A percentile compares a stretch with the other conserved stretches of the same genome.
Evolutionary conservation across 1,140 invertebrate species (phyloP).

Genomic region (Coptotermes formosanus): DNA sequence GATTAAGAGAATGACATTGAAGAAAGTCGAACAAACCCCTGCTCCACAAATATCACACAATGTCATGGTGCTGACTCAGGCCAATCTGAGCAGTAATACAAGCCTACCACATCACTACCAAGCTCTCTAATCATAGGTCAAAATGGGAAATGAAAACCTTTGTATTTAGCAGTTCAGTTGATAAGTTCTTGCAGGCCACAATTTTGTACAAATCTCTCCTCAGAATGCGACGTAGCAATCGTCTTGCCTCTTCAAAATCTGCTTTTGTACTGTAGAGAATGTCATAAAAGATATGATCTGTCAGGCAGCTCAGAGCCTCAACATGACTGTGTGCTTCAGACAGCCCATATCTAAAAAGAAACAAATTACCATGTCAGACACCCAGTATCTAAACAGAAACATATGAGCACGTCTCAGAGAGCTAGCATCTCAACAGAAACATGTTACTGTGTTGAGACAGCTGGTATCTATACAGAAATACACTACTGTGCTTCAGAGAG

Average conservation of each 20-base stretch:
- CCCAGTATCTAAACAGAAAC: slow-evolving; percentile 2
- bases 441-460: slow-evolving; percentile 11
- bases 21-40: too few relatives aligned
- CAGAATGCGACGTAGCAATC: slow-evolving; percentile 26
- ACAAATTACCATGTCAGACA: slow-evolving; percentile 18
- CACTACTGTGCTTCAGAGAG: neutral
- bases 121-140: too few relatives aligned
- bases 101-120: too few relatives aligned
- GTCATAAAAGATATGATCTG: slow-evolving; percentile 29
- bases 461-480: neutral
- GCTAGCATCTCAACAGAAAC: neutral
- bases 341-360: slow-evolving; percentile 8
- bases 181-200: neutral
- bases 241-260: neutral
- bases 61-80: too few relatives aligned
- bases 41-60: too few relatives aligned
- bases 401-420: slow-evolving; percentile 23
- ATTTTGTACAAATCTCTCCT: slow-evolving; percentile 31
- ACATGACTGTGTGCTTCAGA: slow-evolving; percentile 24
- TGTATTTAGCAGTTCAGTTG: neutral
- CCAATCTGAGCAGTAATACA: too few relatives aligned
- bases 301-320: slow-evolving; percentile 12
- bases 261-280: slow-evolving; percentile 21
- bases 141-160: too few relatives aligned
- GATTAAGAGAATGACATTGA: too few relatives aligned